Percentiles rank a stretch among this genome's conserved stretches.
Conservation (phyloP, 2,113 vertebrate species). For the Coptodon bakossiorum region DNA sequence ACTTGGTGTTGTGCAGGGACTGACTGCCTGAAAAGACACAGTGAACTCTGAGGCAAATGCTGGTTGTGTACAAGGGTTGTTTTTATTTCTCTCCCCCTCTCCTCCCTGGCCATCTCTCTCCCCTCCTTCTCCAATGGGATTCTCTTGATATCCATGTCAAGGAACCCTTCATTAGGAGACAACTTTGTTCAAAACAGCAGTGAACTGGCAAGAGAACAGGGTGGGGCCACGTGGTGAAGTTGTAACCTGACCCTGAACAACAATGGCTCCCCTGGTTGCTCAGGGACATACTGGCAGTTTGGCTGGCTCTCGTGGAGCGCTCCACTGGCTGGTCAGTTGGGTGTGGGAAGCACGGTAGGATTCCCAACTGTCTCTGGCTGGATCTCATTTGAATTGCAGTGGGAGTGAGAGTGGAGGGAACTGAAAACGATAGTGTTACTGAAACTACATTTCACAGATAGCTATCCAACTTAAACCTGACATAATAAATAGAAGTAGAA, state of each 20-base stretch:
- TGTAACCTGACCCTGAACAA: conserved; percentile 89
- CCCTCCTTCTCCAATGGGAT: conserved; percentile 27
- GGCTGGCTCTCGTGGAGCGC: conserved; percentile 38
- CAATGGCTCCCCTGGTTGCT: conserved; percentile 82
- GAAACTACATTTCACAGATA: neutral
- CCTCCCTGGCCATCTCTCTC: conserved; percentile 3
- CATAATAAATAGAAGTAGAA: neutral
- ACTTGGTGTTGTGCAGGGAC: conserved; percentile 79
- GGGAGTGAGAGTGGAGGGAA: neutral
- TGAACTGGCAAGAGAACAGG: conserved; percentile 85
- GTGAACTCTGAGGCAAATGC: conserved; percentile 72
- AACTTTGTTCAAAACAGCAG: conserved; percentile 85
- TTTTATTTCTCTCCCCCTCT: neutral
- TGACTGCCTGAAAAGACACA: conserved; percentile 68
- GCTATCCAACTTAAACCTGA: neutral
- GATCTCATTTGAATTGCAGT: neutral
- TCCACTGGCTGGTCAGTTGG: conserved; percentile 17
- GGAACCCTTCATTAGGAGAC: conserved; percentile 77
- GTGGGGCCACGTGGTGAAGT: conserved; percentile 82
- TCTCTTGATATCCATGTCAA: conserved; percentile 62
- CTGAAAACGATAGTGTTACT: neutral
- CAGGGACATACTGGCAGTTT: conserved; percentile 62
- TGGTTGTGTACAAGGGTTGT: conserved; percentile 50
- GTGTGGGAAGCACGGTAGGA: conserved; percentile 32
- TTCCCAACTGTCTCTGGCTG: conserved; percentile 27